Evolutionary conservation across 92 coral and sea anemone genomes (phyloP), one percentile per base, ranked within the genome.

Genomic region (Meandrina meandrites): DNA sequence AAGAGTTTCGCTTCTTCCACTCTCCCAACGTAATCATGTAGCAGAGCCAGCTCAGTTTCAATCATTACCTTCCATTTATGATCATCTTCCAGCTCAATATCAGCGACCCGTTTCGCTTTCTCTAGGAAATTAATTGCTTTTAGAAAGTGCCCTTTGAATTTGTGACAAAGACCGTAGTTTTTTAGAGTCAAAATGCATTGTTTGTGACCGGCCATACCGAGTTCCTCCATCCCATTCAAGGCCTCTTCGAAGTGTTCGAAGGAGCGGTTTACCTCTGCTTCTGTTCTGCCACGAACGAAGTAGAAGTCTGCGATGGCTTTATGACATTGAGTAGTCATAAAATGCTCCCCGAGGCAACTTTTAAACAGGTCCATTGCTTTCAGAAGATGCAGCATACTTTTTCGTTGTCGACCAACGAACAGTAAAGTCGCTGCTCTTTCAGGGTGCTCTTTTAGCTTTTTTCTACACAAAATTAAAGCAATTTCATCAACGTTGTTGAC

Each of bases 301-400:
- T 53, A 48, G 15, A 84, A 71, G 60, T 89, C 92, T 27, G 92
- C 85, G 36, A 84, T 40, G 37, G 56, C 86, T 56, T 84, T 84
- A 14, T 67, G 79, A n/a, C 84, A 36, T 27, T 70, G 79, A 28
- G 88, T 85, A 16, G 92, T 89, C 72, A 84, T 84, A 17, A 84
- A 32, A 57, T 89, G 86, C 18, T 72, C 56, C 0, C 87, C 87
- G 5, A 83, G 79, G 42, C 69, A 48, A 9, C 4, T 21, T 7
- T 1, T 10, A 3, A 83, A 71, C 5, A 24, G 12, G 0, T 11
- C 15, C 3, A 60, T 71, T 5, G 79, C 79, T 32, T 83, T 53
- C 36, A 72, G 53, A 10, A 83, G 76, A 0, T 3, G 0, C 13
- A 0, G 19, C 0, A 81, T 81, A 0, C 16, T 34, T 22, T 37